A percentile compares a stretch with the other conserved stretches of the same genome.
Conservation (phyloP, 2,113 vertebrate genomes). For the Salvelinus fontinalis region DNA sequence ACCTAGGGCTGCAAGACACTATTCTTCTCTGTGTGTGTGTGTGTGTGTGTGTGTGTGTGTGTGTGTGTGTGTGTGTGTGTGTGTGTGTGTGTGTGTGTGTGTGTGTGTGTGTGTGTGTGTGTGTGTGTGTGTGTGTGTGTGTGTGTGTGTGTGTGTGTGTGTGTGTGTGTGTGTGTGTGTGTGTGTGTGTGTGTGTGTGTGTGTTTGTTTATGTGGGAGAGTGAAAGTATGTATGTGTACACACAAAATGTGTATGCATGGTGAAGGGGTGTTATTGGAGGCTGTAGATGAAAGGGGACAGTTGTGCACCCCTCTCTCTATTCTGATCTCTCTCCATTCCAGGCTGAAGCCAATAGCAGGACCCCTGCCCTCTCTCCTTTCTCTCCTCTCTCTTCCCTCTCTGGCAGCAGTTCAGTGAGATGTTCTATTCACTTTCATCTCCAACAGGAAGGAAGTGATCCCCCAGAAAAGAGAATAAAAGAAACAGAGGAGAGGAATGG, state of each 20-base stretch:
- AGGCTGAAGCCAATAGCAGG: not conserved
- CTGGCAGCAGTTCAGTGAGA: not conserved
- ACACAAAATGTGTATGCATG: not conserved
- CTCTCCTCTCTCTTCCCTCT: not conserved
- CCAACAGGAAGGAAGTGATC: not conserved
- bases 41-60: constrained; percentile 4
- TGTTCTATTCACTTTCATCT: not conserved
- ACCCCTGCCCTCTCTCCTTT: not conserved
- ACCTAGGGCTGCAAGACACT: no score
- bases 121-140: constrained; percentile 2
- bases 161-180: constrained; percentile 6
- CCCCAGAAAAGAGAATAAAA: not conserved
- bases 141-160: constrained; percentile 6
- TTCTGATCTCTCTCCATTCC: not conserved
- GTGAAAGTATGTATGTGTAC: not conserved
- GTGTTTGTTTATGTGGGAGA: not conserved
- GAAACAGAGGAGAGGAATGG: not conserved
- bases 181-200: constrained; percentile 2
- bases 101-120: constrained; percentile 3
- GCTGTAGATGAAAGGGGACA: not conserved
- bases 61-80: constrained; percentile 5
- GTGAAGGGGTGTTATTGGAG: constrained; percentile 1
- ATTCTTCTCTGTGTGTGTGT: not conserved
- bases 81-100: constrained; percentile 10
- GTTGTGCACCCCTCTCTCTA: not conserved